Evolutionary conservation across 2,888 invertebrate species (phyloP).

Genomic region (Drosophila neonasuta): DNA sequence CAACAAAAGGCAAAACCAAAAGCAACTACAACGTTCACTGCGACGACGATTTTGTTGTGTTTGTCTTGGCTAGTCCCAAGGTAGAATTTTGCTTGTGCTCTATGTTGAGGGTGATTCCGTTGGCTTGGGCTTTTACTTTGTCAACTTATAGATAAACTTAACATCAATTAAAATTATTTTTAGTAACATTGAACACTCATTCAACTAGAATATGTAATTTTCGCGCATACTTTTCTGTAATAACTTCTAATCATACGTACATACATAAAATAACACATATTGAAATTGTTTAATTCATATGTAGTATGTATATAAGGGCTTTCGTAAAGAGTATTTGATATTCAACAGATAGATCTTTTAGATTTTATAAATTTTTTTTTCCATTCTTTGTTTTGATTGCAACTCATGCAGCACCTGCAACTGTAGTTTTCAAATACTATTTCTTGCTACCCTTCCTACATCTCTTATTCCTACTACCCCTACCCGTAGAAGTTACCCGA

Average conservation of each 20-base stretch:
- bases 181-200: no score
- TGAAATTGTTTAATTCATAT: no score
- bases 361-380: constrained; percentile 8
- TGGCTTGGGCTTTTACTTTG: constrained; percentile 18
- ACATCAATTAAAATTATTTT: neutral
- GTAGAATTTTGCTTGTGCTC: constrained; percentile 29
- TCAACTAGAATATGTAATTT: no score
- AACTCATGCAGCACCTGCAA: constrained; percentile 68
- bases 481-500: neutral
- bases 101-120: constrained; percentile 19
- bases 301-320: no score
- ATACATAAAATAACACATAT: no score
- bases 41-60: constrained; percentile 56
- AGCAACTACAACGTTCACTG: constrained; percentile 55
- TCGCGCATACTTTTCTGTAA: no score
- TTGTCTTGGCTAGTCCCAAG: constrained; percentile 73
- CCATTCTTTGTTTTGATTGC: constrained; percentile 69
- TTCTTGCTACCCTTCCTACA: neutral
- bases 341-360: constrained; percentile 16
- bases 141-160: neutral
- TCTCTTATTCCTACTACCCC: neutral
- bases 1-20: constrained; percentile 74
- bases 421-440: constrained; percentile 29
- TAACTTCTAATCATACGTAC: no score
- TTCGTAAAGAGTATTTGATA: constrained; percentile 44